Percentiles rank a stretch among this genome's conserved stretches.
phyloP scores from a whole-genome alignment of 1,140 invertebrate genomes.

The Aleiodes sp. region DNA sequence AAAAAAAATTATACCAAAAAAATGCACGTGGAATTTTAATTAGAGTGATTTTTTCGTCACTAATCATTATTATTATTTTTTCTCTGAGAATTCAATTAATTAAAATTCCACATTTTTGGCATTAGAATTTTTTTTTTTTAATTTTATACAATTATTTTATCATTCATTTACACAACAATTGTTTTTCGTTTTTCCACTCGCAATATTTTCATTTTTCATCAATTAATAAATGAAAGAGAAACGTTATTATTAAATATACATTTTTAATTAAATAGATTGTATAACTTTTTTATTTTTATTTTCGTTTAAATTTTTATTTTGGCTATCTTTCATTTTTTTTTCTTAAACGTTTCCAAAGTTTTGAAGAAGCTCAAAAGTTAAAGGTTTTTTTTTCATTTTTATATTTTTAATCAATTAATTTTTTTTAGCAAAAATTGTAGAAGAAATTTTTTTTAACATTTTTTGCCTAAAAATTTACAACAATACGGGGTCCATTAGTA shows the following conservation, averaged over 20 bases:
- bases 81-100: not conserved
- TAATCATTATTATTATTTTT: not conserved
- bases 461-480: conserved; percentile 24
- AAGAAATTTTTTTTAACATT: conserved; percentile 4
- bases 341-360: not conserved
- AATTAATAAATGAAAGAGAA: not conserved
- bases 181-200: not conserved
- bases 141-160: not conserved
- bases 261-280: not conserved
- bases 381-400: not conserved
- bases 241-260: not conserved
- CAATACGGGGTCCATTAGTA: conserved; percentile 12
- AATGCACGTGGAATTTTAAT: conserved; percentile 14
- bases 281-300: not conserved
- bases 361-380: conserved; percentile 8
- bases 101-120: conserved; percentile 12
- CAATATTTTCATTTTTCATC: not conserved
- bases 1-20: not conserved
- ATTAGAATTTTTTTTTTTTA: not conserved
- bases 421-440: conserved; percentile 7
- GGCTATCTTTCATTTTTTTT: not conserved
- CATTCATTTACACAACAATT: conserved; percentile 14
- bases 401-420: too few relatives aligned
- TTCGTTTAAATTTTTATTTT: too few relatives aligned
- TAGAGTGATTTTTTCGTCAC: not conserved